A percentile compares a stretch with the other conserved stretches of the same genome.
Evolutionary conservation across 1,140 invertebrate genomes (phyloP).

Genomic region (Polypedilum pembai): DNA sequence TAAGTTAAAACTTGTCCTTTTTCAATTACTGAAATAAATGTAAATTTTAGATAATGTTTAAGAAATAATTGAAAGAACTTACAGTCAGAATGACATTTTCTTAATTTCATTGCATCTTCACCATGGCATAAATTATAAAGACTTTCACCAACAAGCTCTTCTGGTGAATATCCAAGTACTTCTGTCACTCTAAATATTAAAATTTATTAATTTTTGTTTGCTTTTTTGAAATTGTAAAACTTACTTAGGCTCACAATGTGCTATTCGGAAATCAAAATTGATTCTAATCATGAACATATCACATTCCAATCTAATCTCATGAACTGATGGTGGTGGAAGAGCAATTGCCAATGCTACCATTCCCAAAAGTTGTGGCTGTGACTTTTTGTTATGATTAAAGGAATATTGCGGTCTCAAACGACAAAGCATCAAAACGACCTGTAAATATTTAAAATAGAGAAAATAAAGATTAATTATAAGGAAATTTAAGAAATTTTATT

Average conservation of each 20-base stretch:
- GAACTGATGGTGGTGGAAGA: slow-evolving; percentile 88
- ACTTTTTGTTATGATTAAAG: slow-evolving; percentile 80
- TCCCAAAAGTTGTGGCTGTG: slow-evolving; percentile 74
- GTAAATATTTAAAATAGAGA: slow-evolving; percentile 37
- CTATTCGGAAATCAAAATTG: slow-evolving; percentile 91
- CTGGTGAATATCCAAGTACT: slow-evolving; percentile 82
- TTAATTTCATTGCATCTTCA: slow-evolving; percentile 85
- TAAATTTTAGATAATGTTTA: not conserved
- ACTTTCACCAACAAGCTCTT: slow-evolving; percentile 89
- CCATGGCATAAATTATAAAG: slow-evolving; percentile 91
- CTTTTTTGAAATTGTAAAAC: slow-evolving; percentile 33
- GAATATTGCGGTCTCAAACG: slow-evolving; percentile 84
- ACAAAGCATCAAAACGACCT: slow-evolving; percentile 89
- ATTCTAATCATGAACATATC: slow-evolving; percentile 96
- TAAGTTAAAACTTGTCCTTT: slow-evolving; percentile 95
- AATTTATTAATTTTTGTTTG: not conserved
- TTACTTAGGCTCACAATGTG: slow-evolving; percentile 94
- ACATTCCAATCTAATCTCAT: slow-evolving; percentile 89
- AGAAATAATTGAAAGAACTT: slow-evolving; percentile 50
- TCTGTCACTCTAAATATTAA: slow-evolving; percentile 70
- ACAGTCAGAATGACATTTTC: slow-evolving; percentile 89
- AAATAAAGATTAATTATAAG: slow-evolving; percentile 31
- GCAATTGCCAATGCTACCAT: slow-evolving; percentile 93
- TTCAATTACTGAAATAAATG: slow-evolving; percentile 70
- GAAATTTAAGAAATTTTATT: too few relatives aligned